Base-by-base conservation (phyloP, 2,888 invertebrate species). In the Cryptus armator region DNA sequence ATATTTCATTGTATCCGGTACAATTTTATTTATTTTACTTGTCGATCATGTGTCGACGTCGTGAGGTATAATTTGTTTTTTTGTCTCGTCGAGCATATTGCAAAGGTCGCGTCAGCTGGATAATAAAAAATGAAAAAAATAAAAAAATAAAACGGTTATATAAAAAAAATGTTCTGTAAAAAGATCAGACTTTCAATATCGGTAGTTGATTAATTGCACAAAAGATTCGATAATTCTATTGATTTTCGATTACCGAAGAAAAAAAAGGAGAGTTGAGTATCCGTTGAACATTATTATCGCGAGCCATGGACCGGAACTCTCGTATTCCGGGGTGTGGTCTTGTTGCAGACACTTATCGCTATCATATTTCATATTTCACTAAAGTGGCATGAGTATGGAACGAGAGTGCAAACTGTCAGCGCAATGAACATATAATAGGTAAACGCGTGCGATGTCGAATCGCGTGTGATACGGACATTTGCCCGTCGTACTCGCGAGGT, bases 391-490 rank as follows among this genome's bases (percentile, higher is more conserved):
- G 68, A 51, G 29, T 48, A 29, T 6, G 14, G 14, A 48, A 29
- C 24, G 29, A 7, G 14, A 29, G n/a, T 29, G 37, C 37, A 37
- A 37, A 37, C 1, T n/a, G 68, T 51, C 14, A n/a, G 29, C 43
- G 56, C 43, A 19, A 19, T 24, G 24, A 37, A n/a, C 32, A 6
- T 37, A 37, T 37, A 37, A 71, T 37, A 37, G 37, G 32, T 37
- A 37, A 37, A 37, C 44, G 56, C 24, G 56, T 56, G 56, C 71
- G 16, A 53, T 9, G 71, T n/a, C 14, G 56, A 44, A 32, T 72
- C 37, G 76, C 76, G 72, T 76, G 71, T 44, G 66, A 71, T 67
- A 64, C 71, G 71, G n/a, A 19, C 64, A 64, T 76, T 71, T 10
- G 66, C 53, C 24, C 51, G 16, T 37, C 6, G 3, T 37, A 7